Evolutionary conservation across 2,888 invertebrate genomes (phyloP).

Genomic region (Latheticus oryzae): DNA sequence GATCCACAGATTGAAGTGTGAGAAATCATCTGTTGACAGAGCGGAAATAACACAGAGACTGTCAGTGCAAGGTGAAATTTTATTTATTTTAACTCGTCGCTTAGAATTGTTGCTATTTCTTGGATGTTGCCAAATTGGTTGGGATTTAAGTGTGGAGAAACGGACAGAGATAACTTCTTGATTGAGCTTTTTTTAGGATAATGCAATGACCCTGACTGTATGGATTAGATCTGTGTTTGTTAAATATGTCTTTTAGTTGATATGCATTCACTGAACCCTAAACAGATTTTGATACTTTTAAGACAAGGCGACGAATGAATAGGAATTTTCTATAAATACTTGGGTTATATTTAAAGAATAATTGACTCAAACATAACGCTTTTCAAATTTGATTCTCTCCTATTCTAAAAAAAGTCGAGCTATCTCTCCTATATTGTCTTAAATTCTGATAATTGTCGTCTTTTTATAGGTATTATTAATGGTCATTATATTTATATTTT

Average conservation of each 20-base stretch:
- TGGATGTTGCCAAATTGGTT: conserved; percentile 17
- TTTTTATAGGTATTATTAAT: too few species aligned
- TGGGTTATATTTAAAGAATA: conserved; percentile 16
- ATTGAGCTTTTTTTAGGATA: background rate
- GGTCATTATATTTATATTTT: too few species aligned
- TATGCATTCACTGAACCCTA: conserved; percentile 18
- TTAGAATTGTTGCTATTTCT: conserved; percentile 30
- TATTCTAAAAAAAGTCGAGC: too few species aligned
- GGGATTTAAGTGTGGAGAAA: background rate
- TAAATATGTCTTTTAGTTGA: conserved; percentile 21
- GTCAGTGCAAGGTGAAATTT: conserved; percentile 29
- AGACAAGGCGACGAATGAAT: conserved; percentile 20
- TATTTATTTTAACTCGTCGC: conserved; percentile 26
- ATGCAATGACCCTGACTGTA: conserved; percentile 20
- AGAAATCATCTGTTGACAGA: conserved; percentile 52
- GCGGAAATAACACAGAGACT: conserved; percentile 39
- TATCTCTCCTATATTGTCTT: too few species aligned
- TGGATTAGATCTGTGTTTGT: conserved; percentile 25
- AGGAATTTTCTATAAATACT: conserved; percentile 27
- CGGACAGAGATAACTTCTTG: background rate
- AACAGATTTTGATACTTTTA: conserved; percentile 28
- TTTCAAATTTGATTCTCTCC: too few species aligned
- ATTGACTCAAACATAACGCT: conserved; percentile 12
- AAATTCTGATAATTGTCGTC: too few species aligned
- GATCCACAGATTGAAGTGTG: conserved; percentile 46